phyloP scores from a whole-genome alignment of 1,140 invertebrate genomes.

The Lethocerus indicus region DNA sequence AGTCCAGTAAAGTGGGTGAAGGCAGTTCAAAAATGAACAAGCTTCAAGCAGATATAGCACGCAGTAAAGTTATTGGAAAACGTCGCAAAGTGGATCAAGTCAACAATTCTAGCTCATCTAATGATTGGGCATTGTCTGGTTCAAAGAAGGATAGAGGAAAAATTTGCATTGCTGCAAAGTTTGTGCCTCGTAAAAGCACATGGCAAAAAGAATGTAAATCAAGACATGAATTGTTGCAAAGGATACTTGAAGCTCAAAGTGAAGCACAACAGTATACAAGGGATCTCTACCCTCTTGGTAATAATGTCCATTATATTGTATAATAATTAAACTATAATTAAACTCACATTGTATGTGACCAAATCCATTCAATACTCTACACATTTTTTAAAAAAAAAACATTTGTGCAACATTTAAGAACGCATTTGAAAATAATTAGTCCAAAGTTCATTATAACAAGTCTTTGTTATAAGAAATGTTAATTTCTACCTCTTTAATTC shows the following conservation, averaged over 20 bases:
- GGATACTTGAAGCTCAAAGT: conserved; percentile 18
- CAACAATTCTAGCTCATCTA: background rate
- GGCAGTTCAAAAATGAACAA: conserved; percentile 24
- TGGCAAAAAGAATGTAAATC: conserved; percentile 19
- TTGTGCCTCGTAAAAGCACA: conserved; percentile 15
- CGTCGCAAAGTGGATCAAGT: conserved; percentile 21
- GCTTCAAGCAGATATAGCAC: conserved; percentile 31
- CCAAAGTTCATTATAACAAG: no score
- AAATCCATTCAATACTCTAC: no score
- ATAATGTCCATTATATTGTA: conserved; percentile 7
- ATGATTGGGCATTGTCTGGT: background rate
- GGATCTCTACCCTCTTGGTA: conserved; percentile 26
- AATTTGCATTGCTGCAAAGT: conserved; percentile 17
- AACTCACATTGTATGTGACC: no score
- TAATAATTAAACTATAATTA: background rate
- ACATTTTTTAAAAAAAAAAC: no score
- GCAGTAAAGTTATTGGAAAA: conserved; percentile 31
- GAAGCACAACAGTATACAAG: conserved; percentile 21
- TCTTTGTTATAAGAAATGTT: no score
- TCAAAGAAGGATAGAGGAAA: conserved; percentile 11
- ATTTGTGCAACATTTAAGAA: no score
- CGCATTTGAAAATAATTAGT: no score
- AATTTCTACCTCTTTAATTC: no score
- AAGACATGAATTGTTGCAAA: conserved; percentile 20
- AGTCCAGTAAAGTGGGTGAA: conserved; percentile 15